Evolutionary conservation across 2,113 vertebrate species (phyloP), one percentile per base, ranked within the genome.

Genomic region (Eurypyga helias): DNA sequence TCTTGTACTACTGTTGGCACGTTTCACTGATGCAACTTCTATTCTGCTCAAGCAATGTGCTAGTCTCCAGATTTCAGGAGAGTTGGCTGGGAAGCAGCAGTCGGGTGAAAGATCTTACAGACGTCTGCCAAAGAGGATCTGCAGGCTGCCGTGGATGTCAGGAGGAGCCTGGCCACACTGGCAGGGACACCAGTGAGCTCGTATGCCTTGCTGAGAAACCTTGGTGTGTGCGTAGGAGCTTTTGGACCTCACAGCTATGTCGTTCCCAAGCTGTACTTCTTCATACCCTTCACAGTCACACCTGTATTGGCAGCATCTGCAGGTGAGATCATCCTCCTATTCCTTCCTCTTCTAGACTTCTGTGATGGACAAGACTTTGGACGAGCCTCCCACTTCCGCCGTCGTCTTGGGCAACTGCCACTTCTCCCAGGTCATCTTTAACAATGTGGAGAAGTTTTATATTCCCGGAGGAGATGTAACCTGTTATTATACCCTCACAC

Each of bases 351-450:
- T 10, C 46, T 57, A 98, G 98, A 41, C 72, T 48, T 33, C 83
- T 58, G 54, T 11, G 2, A 98, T 98, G 98, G 97, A 97, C 10
- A 87, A 95, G n/a, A 33, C 54, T 8, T 21, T 45, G 5, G 97
- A 97, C 0, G 95, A 96, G 5, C 94, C 97, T 29, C 98, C 98
- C 8, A 96, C 76, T 6, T 98, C 98, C 1, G 83, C 93, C 0
- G 46, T 97, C 51, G 14, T 97, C 81, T 78, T 97, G 34, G 96
- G 97, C 31, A 87, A 49, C 28, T 91, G 83, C 80, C 77, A 92
- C 64, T 98, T 98, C 94, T 98, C 97, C 43, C 97, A 98, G 60
- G 97, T 98, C 26, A 1, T 97, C 90, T 98, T 98, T 79, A 97
- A 87, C 67, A 61, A 83, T 0, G 89, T 98, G 93, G 83, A 98